Evolutionary conservation across 2,113 vertebrate species (phyloP), one percentile per base, ranked within the genome.

Genomic region (Hypomesus transpacificus): DNA sequence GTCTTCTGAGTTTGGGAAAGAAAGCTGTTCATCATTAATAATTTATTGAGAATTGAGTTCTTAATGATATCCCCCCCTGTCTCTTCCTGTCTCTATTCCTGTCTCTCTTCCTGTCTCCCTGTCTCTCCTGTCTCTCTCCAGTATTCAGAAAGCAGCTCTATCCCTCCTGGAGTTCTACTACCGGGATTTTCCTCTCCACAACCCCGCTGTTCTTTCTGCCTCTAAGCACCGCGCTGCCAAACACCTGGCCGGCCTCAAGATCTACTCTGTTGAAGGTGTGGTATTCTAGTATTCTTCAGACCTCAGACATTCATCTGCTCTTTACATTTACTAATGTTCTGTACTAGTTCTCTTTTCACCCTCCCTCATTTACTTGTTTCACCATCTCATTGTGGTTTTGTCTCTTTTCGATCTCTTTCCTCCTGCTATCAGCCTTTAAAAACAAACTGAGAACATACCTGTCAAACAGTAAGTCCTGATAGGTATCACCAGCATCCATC

Each of bases 121-220:
- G n/a, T n/a, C n/a, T n/a, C n/a, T 26, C 24, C 24, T 26, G 2
- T 70, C 9, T 60, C 60, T 72, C 66, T 69, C 3, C 84, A 98
- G 97, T 85, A 95, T 98, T 82, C 96, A 98, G 82, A 89, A 92
- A 80, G 96, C 96, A n/a, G 96, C 96, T 7, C 76, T 98, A 80
- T 92, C 94, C 78, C 90, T 98, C 77, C 86, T 98, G 88, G 95
- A 98, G 88, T 95, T 94, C 78, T 98, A 98, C 92, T 96, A 98
- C 87, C 93, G 90, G 90, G 97, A 98, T 82, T 98, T 98, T 85
- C 90, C 94, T 1, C 91, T 96, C 75, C 94, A 96, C 81, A 97
- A 98, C 81, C 93, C 96, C 0, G 91, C 93, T 21, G 91, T 96
- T 52, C 87, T 96, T 58, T 94, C 94, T 39, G 94, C 94, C 76